These are phyloP conservation scores for Anguilla marmorata DNA, from an alignment of 2,797 vertebrate genomes.

Conservation along the genomic window DNA sequence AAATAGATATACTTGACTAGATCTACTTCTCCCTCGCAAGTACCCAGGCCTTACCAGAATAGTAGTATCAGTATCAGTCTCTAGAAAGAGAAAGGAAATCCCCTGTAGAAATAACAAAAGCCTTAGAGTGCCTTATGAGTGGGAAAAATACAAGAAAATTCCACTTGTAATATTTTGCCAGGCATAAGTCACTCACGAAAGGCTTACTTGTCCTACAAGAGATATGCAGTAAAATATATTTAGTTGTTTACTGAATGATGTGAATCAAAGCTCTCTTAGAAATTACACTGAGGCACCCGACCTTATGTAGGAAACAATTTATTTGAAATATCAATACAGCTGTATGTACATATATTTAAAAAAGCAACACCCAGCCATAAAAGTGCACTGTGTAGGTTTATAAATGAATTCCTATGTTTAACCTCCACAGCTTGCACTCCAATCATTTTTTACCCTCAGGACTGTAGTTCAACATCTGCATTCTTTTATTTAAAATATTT, in stretches of 20 bases:
- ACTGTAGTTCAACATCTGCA: slow-evolving; percentile 74
- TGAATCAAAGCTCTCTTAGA: background rate
- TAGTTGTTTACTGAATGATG: background rate
- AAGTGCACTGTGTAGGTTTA: slow-evolving; percentile 68
- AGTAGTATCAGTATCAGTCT: background rate
- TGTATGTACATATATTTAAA: slow-evolving; percentile 73
- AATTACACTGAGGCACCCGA: background rate
- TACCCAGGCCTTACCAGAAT: background rate
- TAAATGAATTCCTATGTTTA: slow-evolving; percentile 43
- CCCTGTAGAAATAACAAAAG: background rate
- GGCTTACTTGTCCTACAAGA: background rate
- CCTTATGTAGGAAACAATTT: slow-evolving; percentile 72
- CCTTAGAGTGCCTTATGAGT: background rate
- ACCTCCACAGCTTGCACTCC: background rate
- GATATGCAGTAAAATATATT: background rate
- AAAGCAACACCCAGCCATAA: slow-evolving; percentile 68
- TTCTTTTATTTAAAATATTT: slow-evolving; percentile 46
- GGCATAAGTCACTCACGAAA: background rate
- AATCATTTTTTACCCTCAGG: slow-evolving; percentile 34
- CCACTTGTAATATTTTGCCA: background rate
- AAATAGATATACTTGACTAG: background rate
- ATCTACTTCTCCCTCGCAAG: background rate
- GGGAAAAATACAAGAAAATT: background rate
- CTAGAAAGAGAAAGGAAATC: background rate
- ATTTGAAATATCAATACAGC: slow-evolving; percentile 79